A percentile compares a stretch with the other conserved stretches of the same genome.
Conservation (phyloP, 2,797 vertebrate genomes). For the Eptatretus atami region DNA sequence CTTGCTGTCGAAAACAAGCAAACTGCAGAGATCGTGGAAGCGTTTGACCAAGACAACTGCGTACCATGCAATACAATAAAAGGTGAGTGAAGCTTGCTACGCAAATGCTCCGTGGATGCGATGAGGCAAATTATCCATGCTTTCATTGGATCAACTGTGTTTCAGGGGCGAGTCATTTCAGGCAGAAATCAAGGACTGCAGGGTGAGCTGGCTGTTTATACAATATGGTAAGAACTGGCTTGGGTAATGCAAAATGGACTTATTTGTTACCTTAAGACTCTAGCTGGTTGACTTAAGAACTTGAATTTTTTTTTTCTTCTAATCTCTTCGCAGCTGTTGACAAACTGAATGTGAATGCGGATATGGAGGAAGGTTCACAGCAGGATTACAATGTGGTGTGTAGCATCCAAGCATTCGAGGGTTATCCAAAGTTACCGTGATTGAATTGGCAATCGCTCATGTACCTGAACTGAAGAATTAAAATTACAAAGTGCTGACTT, state of each 20-base stretch:
- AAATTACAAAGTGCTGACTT: no score
- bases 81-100: conserved; percentile 17
- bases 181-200: conserved; percentile 62
- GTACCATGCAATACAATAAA: conserved; percentile 74
- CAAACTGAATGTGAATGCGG: conserved; percentile 68
- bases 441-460: no score
- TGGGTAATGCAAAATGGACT: background rate
- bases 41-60: conserved; percentile 77
- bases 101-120: no score
- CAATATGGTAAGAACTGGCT: conserved; percentile 41
- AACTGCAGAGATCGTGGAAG: conserved; percentile 71
- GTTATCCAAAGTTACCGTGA: no score
- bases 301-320: conserved; percentile 8
- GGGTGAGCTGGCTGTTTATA: conserved; percentile 69
- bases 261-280: background rate
- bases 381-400: conserved; percentile 47
- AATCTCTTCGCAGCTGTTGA: conserved; percentile 35
- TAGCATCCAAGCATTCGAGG: background rate
- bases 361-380: conserved; percentile 61
- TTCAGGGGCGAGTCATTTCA: conserved; percentile 57
- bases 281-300: background rate
- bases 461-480: no score
- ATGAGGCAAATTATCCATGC: no score
- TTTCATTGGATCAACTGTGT: background rate
- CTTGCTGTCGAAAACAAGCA: conserved; percentile 50